These are phyloP conservation scores for Datnioides undecimradiatus DNA, from an alignment of 2,113 vertebrate species.

Conservation along the genomic window DNA sequence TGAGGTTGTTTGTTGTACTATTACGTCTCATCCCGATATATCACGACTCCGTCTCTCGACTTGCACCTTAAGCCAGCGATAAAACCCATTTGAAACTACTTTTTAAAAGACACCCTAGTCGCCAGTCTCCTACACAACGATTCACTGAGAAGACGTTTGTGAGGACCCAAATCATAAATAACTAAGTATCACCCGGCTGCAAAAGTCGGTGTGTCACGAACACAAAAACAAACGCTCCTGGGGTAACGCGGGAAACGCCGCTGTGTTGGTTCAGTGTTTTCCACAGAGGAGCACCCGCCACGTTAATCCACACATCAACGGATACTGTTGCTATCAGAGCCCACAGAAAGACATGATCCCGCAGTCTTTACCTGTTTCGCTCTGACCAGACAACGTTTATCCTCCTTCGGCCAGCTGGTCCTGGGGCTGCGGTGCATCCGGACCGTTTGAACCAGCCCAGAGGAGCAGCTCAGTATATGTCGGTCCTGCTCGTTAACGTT, in stretches of 20 bases:
- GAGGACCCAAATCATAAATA: not conserved
- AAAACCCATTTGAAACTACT: not conserved
- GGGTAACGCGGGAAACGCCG: conserved; percentile 75
- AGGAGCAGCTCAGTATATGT: conserved; percentile 34
- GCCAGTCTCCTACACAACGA: no score
- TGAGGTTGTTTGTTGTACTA: not conserved
- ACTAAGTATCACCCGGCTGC: not conserved
- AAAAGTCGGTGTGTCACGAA: not conserved
- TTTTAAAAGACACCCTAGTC: accelerated
- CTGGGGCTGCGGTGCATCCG: not conserved
- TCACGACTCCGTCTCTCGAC: not conserved
- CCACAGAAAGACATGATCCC: not conserved
- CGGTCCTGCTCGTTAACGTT: conserved; percentile 10
- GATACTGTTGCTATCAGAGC: not conserved
- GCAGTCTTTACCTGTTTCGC: not conserved
- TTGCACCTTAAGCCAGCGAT: accelerated
- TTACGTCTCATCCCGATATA: not conserved
- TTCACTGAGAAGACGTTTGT: accelerated
- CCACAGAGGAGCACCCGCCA: conserved; percentile 4
- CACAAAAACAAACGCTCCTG: conserved; percentile 32
- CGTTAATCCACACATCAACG: conserved; percentile 1
- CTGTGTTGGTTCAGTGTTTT: conserved; percentile 51
- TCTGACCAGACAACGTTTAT: not conserved
- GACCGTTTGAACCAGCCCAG: not conserved
- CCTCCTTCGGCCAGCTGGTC: not conserved